These are phyloP conservation scores for Aquatica leii DNA, from an alignment of 2,888 invertebrate species.

Conservation along the genomic window DNA sequence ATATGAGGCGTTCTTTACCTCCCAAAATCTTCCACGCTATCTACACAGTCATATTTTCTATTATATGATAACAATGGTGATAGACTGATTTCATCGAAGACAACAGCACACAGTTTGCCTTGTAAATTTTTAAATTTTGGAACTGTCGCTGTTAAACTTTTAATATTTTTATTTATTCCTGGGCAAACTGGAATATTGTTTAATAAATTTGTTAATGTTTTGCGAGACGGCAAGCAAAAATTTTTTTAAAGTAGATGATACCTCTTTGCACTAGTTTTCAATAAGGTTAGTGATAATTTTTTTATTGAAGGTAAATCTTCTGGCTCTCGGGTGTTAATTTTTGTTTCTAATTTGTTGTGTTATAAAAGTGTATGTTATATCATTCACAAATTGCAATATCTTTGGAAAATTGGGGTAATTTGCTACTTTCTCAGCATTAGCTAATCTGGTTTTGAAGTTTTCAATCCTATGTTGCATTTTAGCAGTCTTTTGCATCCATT, in stretches of 20 bases:
- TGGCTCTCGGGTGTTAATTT: neutral
- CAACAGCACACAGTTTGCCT: neutral
- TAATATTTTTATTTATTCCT: neutral
- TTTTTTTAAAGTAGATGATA: slow-evolving; percentile 26
- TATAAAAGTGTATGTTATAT: neutral
- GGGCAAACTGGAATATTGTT: neutral
- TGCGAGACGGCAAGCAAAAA: slow-evolving; percentile 26
- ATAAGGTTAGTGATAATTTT: slow-evolving; percentile 33
- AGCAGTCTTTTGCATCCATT: too few species aligned
- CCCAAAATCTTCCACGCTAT: neutral
- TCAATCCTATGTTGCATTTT: too few species aligned
- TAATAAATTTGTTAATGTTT: too few species aligned
- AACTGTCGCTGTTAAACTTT: neutral
- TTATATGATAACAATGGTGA: neutral
- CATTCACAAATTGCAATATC: too few species aligned
- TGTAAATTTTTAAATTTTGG: neutral
- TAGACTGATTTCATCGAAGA: neutral
- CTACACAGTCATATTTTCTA: neutral
- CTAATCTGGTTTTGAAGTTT: too few species aligned
- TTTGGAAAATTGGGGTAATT: too few species aligned
- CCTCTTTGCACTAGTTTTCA: slow-evolving; percentile 30
- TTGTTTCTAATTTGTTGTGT: neutral
- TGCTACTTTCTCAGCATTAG: too few species aligned
- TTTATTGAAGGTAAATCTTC: neutral
- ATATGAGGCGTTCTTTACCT: neutral